Conservation (phyloP, 2,888 invertebrate species). For the Emesis furor region DNA sequence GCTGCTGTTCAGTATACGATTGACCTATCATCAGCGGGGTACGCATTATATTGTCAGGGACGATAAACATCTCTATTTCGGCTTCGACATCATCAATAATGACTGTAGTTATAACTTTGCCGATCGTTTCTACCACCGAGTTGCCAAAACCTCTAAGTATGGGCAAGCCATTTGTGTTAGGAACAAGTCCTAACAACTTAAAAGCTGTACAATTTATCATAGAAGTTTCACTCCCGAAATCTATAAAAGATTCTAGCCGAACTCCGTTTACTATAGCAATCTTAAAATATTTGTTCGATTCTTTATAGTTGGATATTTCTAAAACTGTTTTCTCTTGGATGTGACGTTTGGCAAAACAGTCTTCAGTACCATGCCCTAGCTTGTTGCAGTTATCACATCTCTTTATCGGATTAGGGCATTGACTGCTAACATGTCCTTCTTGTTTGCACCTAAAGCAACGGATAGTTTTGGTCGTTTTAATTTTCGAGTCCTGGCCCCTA, state of each 20-base stretch:
- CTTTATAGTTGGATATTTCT: too few species aligned
- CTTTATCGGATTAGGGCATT: too few species aligned
- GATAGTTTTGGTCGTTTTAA: too few species aligned
- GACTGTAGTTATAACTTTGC: neutral
- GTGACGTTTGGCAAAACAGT: too few species aligned
- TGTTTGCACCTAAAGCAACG: too few species aligned
- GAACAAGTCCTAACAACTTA: too few species aligned
- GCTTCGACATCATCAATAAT: constrained; percentile 4
- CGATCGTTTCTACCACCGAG: neutral
- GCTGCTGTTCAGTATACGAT: neutral
- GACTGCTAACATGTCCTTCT: too few species aligned
- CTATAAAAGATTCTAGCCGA: constrained; percentile 2
- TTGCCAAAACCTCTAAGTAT: neutral
- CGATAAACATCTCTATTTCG: neutral
- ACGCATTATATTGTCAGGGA: neutral
- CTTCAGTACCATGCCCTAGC: too few species aligned
- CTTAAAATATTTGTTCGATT: too few species aligned
- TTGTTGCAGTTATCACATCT: too few species aligned
- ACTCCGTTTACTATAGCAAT: neutral
- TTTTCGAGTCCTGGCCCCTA: too few species aligned
- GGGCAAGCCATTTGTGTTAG: neutral
- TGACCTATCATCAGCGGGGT: neutral
- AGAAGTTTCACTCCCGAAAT: constrained; percentile 32
- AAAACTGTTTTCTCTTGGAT: too few species aligned
- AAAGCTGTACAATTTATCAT: constrained; percentile 1